Evolutionary conservation across 1,140 invertebrate species (phyloP), one percentile per base, ranked within the genome.

Genomic region (Plectrocnemia conspersa): DNA sequence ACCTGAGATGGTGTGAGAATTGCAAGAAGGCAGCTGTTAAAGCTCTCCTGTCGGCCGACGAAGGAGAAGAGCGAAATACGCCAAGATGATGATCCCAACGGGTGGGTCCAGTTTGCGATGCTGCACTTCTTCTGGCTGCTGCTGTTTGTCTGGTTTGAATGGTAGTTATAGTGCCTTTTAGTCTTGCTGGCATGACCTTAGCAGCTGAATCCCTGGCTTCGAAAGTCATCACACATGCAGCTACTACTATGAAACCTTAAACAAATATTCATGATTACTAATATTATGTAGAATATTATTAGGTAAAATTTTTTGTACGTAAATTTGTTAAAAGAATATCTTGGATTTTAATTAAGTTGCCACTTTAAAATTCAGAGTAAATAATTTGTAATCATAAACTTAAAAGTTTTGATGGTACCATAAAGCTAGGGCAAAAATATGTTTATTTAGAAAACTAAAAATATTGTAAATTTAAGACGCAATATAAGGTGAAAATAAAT

Each of bases 171-270:
- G 77, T 77, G n/a, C 77, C 74, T 27, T 84, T 81, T 22, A 86
- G 79, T 22, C 86, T 75, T 1, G 87, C 86, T 1, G 88, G 88
- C 9, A 89, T 88, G 10, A 91, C 88, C 67, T 92, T 93, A 0
- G 88, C 89, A 0, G 89, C 88, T 33, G 85, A 90, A 67, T 93
- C 89, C 0, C 89, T 76, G 0, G 89, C 89, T 66, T 93, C 91
- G 64, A 93, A 94, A 0, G 91, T 93, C 89, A 94, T 91, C n/a
- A 95, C 91, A 62, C 90, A 93, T 0, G 90, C 89, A 4, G 91
- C 91, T 1, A 94, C 90, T 3, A 95, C 89, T 49, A 93, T 91
- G 65, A 95, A 92, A 13, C 89, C 88, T 91, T 69, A 22, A 74
- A 58, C 48, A 68, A 7, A 29, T n/a, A 29, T n/a, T 7, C 27